Base-by-base conservation (phyloP, 2,888 invertebrate genomes). In the Trichogramma evanescens region DNA sequence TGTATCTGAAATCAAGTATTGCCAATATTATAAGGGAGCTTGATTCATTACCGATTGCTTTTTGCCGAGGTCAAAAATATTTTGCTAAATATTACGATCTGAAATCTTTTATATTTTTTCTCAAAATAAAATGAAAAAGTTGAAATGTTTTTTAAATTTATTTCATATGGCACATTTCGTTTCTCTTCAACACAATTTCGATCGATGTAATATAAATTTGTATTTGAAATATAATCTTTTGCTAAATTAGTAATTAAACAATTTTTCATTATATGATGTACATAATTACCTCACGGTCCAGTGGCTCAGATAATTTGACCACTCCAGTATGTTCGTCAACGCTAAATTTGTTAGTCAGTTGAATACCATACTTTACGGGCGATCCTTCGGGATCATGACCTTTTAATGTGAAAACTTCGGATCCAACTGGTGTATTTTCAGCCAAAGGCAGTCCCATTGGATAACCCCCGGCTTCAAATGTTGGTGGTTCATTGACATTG, bases 311-410 rank as follows among this genome's bases (percentile, higher is more conserved):
- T 46, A 94, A 80, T 1, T 86, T 90, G 55, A 95, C 91, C 63
- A 88, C 87, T 7, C 94, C 94, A 3, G 89, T 87, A 50, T 81
- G 81, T 8, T 88, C 82, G 77, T 94, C 84, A 7, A 93, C 93
- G 63, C 83, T 81, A 70, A 94, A 88, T 72, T 88, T 85, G 76
- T 93, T 91, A 4, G 93, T 92, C 40, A 92, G 91, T 64, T 87
- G 84, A 61, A 91, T 82, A 55, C 88, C 88, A 74, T 81, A 86
- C 69, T 84, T 83, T 62, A 91, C 85, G 46, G 86, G 83, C 43
- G 88, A 83, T 51, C 87, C 87, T 74, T 93, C 93, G 0, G 93
- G 93, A 81, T 94, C 93, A 46, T 84, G 82, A 6, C 90, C 93
- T 72, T 88, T 85, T 56, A 94, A 80, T 9, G 80, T 87, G 78